phyloP scores from a whole-genome alignment of 2,888 invertebrate genomes.

The Escarpia spicata region DNA sequence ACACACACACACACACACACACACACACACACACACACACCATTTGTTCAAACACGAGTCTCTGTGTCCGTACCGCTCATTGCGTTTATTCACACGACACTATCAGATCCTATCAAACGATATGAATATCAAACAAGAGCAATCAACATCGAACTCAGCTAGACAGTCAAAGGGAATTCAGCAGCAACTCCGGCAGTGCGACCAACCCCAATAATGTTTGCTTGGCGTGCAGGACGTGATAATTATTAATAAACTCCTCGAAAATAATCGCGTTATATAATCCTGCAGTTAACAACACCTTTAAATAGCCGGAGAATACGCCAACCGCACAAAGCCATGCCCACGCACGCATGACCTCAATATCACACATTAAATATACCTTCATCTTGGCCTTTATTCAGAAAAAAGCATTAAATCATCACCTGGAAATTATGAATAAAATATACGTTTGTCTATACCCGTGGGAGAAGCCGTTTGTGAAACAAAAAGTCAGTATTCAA shows the following conservation, averaged over 20 bases:
- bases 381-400: neutral
- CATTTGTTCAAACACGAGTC: neutral
- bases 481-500: neutral
- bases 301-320: neutral
- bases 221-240: neutral
- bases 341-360: neutral
- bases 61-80: neutral
- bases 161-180: slow-evolving; percentile 1
- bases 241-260: neutral
- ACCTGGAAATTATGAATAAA: no score
- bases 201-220: neutral
- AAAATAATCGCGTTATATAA: neutral
- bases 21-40: neutral
- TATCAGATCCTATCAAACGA: neutral
- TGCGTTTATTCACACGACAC: neutral
- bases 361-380: neutral
- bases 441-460: no score
- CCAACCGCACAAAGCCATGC: neutral
- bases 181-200: neutral
- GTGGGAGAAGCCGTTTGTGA: no score
- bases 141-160: neutral
- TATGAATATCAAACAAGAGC: neutral
- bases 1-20: neutral
- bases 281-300: neutral
- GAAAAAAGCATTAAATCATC: no score